These are phyloP conservation scores for Neuroterus valhalla DNA, from an alignment of 1,140 invertebrate genomes.

Conservation along the genomic window DNA sequence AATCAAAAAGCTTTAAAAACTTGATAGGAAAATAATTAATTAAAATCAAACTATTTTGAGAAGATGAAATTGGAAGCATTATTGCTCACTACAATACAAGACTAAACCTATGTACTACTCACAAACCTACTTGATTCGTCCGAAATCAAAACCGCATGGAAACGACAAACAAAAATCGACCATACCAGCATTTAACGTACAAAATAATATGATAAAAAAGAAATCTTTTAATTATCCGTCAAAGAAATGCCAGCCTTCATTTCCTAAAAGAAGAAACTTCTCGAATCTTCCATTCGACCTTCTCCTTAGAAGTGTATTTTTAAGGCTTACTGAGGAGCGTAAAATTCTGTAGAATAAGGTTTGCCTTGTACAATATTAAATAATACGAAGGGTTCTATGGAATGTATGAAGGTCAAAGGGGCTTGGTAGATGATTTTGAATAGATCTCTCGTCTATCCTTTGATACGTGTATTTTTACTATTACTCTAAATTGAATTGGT, in stretches of 20 bases:
- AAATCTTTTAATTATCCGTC: slow-evolving; percentile 3
- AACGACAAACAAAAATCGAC: slow-evolving; percentile 20
- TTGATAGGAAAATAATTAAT: neutral
- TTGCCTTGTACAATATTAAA: slow-evolving; percentile 25
- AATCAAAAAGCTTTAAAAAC: too few species aligned
- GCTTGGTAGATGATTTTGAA: slow-evolving; percentile 8
- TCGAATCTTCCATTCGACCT: neutral
- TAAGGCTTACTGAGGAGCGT: neutral
- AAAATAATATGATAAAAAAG: slow-evolving; percentile 2
- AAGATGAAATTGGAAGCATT: slow-evolving; percentile 48
- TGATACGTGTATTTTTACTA: slow-evolving; percentile 34
- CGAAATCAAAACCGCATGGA: neutral
- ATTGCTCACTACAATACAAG: slow-evolving; percentile 63
- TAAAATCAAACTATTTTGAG: slow-evolving; percentile 42
- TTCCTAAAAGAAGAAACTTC: neutral
- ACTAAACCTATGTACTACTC: slow-evolving; percentile 53
- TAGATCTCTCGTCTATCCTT: slow-evolving; percentile 34
- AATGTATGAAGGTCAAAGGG: neutral
- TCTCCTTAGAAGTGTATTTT: neutral
- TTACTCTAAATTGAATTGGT: slow-evolving; percentile 2
- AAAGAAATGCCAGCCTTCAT: neutral
- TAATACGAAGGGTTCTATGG: slow-evolving; percentile 3
- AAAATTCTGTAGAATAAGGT: slow-evolving; percentile 5
- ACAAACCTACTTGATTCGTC: slow-evolving; percentile 44
- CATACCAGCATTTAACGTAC: slow-evolving; percentile 17